Evolutionary conservation across 2,797 vertebrate genomes (phyloP), one percentile per base, ranked within the genome.

Genomic region (Danio tinwini): DNA sequence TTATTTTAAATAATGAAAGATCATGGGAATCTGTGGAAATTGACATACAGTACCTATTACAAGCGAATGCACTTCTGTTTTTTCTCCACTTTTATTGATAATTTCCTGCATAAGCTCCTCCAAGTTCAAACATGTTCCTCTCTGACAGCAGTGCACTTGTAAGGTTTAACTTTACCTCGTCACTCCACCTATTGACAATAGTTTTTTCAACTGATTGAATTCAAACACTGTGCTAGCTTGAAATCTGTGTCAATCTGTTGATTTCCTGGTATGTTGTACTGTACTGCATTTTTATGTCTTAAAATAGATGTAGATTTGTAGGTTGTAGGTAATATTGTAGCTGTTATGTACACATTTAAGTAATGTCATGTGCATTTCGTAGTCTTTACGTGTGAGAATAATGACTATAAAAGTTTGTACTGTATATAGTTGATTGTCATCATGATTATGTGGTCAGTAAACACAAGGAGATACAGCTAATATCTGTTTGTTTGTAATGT

Each of bases 241-340:
- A 49, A 74, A 61, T 69, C 4, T 65, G 59, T 61, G 16, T 52
- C 49, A 55, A 58, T 59, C 16, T 80, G 37, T 63, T 44, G 2
- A 58, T 65, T 65, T 8, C 13, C 59, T 71, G 17, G 8, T 72
- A 52, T 82, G 80, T 80, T 85, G 79, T 84, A 76, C 44, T 81
- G 59, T 81, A 17, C 44, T 52, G 11, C 37, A 19, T 67, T 65
- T 14, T 7, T 19, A 10, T 0, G n/a, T 40, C 16, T 53, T 53
- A 2, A 53, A 69, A 69, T 69, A 29, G 17, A 44, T 67, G 40
- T 45, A 29, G 29, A 29, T 29, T 19, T 74, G 19, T 29, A 37
- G 39, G 52, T 14, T n/a, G 40, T 64, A 63, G 53, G 72, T 10
- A 29, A 5, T 37, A 5, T 42, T 78, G 64, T 59, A 59, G 12